A percentile compares a stretch with the other conserved stretches of the same genome.
These are phyloP conservation scores for Nasonia giraulti DNA, from an alignment of 1,140 invertebrate species.

Conservation along the genomic window DNA sequence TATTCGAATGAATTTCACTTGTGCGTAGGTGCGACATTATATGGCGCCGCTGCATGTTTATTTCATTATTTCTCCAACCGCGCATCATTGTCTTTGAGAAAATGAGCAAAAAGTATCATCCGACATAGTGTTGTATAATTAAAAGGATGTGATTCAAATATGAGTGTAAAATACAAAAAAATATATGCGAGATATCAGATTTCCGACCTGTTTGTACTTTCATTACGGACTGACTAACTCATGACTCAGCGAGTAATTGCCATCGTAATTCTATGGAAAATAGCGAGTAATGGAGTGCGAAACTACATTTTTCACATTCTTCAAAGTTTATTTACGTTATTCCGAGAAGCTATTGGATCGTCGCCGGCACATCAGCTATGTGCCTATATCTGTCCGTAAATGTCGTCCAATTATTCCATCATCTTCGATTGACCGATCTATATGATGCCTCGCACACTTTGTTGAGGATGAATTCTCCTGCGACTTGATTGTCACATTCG, in stretches of 20 bases:
- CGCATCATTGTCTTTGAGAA: too few relatives aligned
- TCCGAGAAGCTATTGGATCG: slow-evolving; percentile 8
- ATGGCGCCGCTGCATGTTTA: background rate
- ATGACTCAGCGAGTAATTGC: background rate
- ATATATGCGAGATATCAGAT: background rate
- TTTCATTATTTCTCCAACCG: background rate
- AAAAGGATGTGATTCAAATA: too few relatives aligned
- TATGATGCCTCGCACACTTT: background rate
- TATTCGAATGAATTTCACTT: background rate
- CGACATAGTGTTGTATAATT: too few relatives aligned
- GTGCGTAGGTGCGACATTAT: background rate
- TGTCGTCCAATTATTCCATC: slow-evolving; percentile 27
- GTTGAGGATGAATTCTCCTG: background rate
- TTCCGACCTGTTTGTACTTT: background rate
- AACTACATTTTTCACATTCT: slow-evolving; percentile 13
- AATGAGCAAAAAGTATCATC: too few relatives aligned
- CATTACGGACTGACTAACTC: background rate
- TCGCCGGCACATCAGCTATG: background rate
- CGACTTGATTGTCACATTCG: background rate
- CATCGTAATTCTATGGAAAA: background rate
- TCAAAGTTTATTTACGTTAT: background rate
- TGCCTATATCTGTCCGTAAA: background rate
- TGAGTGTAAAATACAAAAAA: too few relatives aligned
- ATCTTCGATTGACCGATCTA: slow-evolving; percentile 19
- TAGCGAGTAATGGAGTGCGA: too few relatives aligned